Conservation (phyloP, 2,888 invertebrate species). For the Polyommatus iphigenia region DNA sequence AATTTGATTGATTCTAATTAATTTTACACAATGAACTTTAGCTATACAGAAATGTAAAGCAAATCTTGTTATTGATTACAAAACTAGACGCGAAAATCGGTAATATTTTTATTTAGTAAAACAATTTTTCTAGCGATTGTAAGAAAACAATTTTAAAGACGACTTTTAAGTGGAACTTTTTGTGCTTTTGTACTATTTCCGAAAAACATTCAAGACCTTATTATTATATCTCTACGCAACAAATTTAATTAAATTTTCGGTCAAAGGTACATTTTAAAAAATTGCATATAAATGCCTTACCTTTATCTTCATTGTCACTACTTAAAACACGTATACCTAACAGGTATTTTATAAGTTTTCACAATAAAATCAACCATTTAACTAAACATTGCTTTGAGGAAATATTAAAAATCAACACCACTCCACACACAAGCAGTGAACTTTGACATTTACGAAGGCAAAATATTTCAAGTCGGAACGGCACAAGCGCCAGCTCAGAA, state of each 20-base stretch:
- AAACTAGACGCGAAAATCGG: neutral
- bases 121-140: neutral
- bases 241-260: constrained; percentile 28
- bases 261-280: neutral
- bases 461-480: constrained; percentile 37
- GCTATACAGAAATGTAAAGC: neutral
- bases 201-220: neutral
- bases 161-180: neutral
- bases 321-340: constrained; percentile 3
- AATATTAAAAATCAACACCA: constrained; percentile 47
- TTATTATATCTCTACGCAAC: constrained; percentile 20
- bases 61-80: neutral
- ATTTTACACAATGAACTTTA: neutral
- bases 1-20: neutral
- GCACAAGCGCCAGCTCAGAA: constrained; percentile 14
- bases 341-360: neutral
- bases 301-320: constrained; percentile 21
- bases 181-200: neutral
- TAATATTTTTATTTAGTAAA: neutral
- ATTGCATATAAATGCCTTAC: neutral
- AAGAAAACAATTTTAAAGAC: neutral
- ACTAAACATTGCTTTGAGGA: constrained; percentile 43
- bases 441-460: constrained; percentile 71
- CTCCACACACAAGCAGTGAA: constrained; percentile 53
- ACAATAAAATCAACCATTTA: constrained; percentile 27